Evolutionary conservation across 2,797 vertebrate species (phyloP).

Genomic region (Pseudotriccus pelzelni): DNA sequence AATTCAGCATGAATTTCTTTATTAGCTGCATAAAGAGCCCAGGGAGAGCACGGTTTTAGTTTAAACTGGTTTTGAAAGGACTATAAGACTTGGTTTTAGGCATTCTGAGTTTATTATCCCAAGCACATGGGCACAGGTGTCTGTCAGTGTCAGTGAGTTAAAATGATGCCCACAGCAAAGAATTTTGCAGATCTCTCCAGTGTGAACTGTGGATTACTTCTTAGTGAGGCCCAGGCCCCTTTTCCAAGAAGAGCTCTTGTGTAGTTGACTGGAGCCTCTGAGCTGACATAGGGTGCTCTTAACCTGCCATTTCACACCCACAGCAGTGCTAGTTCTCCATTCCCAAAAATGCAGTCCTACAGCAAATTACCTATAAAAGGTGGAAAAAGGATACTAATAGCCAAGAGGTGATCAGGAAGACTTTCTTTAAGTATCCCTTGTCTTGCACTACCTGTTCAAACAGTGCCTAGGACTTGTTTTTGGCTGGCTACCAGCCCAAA

Average conservation of each 20-base stretch:
- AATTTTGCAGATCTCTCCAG: not conserved
- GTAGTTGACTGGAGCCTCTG: not conserved
- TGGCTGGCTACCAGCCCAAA: not conserved
- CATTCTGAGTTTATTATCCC: not conserved
- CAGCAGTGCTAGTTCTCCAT: not conserved
- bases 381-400: not conserved
- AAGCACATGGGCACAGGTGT: not conserved
- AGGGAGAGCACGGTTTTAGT: not conserved
- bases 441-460: not conserved
- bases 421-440: not conserved
- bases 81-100: not conserved
- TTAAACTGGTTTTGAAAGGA: not conserved
- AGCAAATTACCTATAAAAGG: not conserved
- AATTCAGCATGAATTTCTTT: not conserved
- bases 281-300: not conserved
- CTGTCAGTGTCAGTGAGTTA: not conserved
- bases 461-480: not conserved
- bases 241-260: not conserved
- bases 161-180: not conserved
- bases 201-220: not conserved
- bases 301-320: not conserved
- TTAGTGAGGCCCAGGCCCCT: not conserved
- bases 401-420: not conserved
- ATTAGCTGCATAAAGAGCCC: not conserved
- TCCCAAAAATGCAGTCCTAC: not conserved